These are phyloP conservation scores for Larimichthys polyactis DNA, from an alignment of 2,113 vertebrate genomes.

Conservation along the genomic window DNA sequence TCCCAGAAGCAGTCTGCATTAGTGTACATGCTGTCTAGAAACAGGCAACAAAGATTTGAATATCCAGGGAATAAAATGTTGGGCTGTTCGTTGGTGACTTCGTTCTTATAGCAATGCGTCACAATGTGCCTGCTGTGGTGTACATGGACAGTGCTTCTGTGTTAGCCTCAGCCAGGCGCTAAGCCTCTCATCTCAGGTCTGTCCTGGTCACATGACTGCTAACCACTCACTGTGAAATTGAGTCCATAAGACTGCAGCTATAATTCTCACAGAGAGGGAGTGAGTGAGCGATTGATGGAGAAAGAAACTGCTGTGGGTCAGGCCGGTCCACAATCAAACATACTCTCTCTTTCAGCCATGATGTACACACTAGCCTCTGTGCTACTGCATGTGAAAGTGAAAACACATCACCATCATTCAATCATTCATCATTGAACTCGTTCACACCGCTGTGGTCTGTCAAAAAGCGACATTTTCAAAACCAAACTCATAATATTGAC, in stretches of 20 bases:
- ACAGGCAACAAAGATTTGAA: not conserved
- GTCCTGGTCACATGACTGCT: slow-evolving; percentile 78
- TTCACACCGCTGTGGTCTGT: not conserved
- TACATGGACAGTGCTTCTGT: slow-evolving; percentile 56
- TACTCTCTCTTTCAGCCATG: not conserved
- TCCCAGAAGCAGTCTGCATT: not conserved
- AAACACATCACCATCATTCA: not conserved
- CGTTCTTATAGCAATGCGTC: slow-evolving; percentile 44
- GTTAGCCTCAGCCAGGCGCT: slow-evolving; percentile 59
- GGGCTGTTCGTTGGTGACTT: slow-evolving; percentile 8
- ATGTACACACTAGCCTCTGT: not conserved
- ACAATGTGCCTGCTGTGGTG: slow-evolving; percentile 39
- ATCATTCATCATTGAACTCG: too few relatives aligned
- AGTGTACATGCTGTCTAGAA: not conserved
- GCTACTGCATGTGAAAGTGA: slow-evolving; percentile 13
- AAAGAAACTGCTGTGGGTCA: slow-evolving; percentile 39
- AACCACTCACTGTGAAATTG: slow-evolving; percentile 78
- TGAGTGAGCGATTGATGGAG: slow-evolving; percentile 34
- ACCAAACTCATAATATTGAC: not conserved
- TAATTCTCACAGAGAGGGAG: slow-evolving; percentile 65
- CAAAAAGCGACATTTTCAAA: not conserved
- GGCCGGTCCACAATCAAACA: slow-evolving; percentile 17
- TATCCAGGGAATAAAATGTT: not conserved
- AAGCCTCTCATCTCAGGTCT: slow-evolving; percentile 78
- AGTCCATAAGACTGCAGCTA: slow-evolving; percentile 61